These are phyloP conservation scores for Dinomys branickii DNA, from an alignment of 2,113 vertebrate species.

Conservation along the genomic window DNA sequence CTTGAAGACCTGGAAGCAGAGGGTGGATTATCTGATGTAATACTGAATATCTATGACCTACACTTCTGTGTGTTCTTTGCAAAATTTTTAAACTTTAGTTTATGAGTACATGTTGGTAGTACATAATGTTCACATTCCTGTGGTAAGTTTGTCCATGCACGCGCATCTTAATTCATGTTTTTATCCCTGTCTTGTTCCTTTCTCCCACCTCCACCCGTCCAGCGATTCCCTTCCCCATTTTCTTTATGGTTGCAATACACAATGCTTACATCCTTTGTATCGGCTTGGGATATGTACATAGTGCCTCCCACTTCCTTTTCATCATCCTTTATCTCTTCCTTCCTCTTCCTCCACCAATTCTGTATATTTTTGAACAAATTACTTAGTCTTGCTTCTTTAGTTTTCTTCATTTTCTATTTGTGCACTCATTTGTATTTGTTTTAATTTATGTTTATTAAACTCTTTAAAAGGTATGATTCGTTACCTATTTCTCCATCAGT, in stretches of 20 bases:
- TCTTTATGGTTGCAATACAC: neutral
- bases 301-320: neutral
- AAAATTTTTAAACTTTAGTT: neutral
- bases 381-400: neutral
- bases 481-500: neutral
- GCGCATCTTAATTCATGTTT: neutral
- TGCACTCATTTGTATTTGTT: neutral
- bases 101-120: neutral
- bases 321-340: neutral
- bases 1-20: neutral
- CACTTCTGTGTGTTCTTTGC: neutral
- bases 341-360: neutral
- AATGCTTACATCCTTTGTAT: neutral
- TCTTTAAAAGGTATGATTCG: neutral
- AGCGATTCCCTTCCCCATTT: neutral
- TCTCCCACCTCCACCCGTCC: neutral
- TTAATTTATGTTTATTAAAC: neutral
- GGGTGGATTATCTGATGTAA: neutral
- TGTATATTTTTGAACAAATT: neutral
- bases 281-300: too few species aligned
- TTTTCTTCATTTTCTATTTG: neutral
- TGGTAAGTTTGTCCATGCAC: neutral
- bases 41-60: neutral
- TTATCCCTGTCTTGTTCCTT: neutral
- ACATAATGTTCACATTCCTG: neutral